These are phyloP conservation scores for Tarsius wallacei DNA, from an alignment of 2,797 vertebrate species.

Conservation along the genomic window DNA sequence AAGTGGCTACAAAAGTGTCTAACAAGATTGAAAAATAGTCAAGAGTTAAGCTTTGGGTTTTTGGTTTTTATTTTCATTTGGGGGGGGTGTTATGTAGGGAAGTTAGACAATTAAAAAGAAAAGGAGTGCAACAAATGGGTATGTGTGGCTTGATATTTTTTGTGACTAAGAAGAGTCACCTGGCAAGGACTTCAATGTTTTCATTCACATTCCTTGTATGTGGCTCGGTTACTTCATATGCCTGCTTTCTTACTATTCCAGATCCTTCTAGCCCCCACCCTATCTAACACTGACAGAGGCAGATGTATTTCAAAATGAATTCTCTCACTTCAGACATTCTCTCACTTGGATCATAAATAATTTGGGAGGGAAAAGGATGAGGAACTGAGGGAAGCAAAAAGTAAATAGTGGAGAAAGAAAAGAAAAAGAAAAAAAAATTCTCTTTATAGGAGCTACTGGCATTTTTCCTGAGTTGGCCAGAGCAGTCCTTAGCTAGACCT, in stretches of 20 bases:
- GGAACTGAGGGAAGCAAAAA: background rate
- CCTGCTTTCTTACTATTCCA: slow-evolving; percentile 79
- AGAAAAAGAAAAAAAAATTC: background rate
- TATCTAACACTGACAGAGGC: slow-evolving; percentile 83
- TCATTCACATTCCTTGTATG: slow-evolving; percentile 83
- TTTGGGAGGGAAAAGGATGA: background rate
- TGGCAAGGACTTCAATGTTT: slow-evolving; percentile 79
- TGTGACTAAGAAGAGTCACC: background rate
- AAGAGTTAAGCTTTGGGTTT: background rate
- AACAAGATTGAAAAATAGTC: slow-evolving; percentile 41
- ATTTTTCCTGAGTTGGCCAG: background rate
- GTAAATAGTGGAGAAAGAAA: background rate
- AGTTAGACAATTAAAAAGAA: background rate
- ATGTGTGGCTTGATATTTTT: background rate
- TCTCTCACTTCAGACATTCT: slow-evolving; percentile 79
- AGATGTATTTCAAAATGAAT: slow-evolving; percentile 84
- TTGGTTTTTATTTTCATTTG: no score
- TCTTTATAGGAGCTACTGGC: background rate
- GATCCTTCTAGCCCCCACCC: slow-evolving; percentile 77
- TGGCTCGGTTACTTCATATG: slow-evolving; percentile 86
- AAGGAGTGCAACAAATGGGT: no score
- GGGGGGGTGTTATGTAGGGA: no score
- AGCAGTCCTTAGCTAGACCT: background rate
- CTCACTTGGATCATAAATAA: slow-evolving; percentile 76
- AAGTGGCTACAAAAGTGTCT: slow-evolving; percentile 47